Evolutionary conservation across 2,113 vertebrate genomes (phyloP).

Genomic region (Tragelaphus scriptus): DNA sequence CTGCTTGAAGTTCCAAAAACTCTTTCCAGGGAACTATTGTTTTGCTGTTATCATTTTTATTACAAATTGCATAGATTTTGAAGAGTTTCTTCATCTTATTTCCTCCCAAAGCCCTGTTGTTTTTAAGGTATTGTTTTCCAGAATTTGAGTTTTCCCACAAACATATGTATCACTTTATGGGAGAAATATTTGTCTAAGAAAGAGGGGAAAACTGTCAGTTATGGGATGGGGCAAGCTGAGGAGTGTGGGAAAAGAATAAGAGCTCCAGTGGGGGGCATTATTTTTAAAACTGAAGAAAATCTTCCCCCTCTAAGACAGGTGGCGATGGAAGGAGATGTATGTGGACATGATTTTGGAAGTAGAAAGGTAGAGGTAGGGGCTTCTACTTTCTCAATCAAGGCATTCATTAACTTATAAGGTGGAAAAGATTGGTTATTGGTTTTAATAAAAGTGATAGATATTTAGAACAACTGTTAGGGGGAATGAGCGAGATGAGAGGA

Average conservation of each 20-base stretch:
- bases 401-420: background rate
- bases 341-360: background rate
- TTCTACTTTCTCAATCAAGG: background rate
- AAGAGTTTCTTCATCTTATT: background rate
- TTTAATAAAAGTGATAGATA: background rate
- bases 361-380: background rate
- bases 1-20: background rate
- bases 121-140: background rate
- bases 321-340: background rate
- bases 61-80: background rate
- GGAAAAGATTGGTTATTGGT: background rate
- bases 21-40: background rate
- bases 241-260: background rate
- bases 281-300: background rate
- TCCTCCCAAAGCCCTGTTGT: background rate
- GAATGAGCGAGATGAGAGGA: background rate
- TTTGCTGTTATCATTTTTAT: background rate
- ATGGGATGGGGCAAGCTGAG: background rate
- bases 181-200: background rate
- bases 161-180: background rate
- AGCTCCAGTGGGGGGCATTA: background rate
- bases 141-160: background rate
- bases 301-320: background rate
- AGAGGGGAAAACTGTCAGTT: background rate
- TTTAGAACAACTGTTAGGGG: background rate